A percentile compares a stretch with the other conserved stretches of the same genome.
Conservation (phyloP, 2,113 vertebrate species). For the Gadus macrocephalus region DNA sequence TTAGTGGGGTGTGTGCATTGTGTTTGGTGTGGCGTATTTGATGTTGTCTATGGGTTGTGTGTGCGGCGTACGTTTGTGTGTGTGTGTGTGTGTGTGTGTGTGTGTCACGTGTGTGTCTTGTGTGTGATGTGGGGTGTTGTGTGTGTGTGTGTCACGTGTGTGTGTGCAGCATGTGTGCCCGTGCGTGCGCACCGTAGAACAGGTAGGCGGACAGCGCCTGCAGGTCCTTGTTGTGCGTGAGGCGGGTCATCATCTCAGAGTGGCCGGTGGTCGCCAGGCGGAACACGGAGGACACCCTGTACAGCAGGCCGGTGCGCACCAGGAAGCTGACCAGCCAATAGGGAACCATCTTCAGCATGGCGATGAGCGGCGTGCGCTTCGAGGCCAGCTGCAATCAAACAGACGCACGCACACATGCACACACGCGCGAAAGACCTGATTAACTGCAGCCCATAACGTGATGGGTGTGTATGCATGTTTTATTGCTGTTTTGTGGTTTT, state of each 20-base stretch:
- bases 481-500: background rate
- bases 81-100: background rate
- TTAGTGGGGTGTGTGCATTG: too few species aligned
- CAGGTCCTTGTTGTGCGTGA: conserved; percentile 74
- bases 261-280: conserved; percentile 67
- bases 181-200: conserved; percentile 64
- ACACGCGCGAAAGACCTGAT: background rate
- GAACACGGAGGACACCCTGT: conserved; percentile 71
- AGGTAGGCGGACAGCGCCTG: conserved; percentile 67
- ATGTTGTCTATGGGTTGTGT: too few species aligned
- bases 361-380: conserved; percentile 64
- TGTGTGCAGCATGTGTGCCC: background rate
- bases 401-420: too few species aligned
- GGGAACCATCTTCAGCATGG: conserved; percentile 71
- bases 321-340: conserved; percentile 61
- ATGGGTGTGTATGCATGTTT: background rate
- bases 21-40: background rate
- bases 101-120: background rate
- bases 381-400: conserved; percentile 59
- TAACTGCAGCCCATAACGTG: background rate
- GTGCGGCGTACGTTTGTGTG: too few species aligned
- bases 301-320: conserved; percentile 58
- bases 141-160: background rate
- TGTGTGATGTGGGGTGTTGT: background rate
- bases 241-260: conserved; percentile 53